phyloP scores from a whole-genome alignment of 2,113 vertebrate genomes.

The Rattus norvegicus region DNA sequence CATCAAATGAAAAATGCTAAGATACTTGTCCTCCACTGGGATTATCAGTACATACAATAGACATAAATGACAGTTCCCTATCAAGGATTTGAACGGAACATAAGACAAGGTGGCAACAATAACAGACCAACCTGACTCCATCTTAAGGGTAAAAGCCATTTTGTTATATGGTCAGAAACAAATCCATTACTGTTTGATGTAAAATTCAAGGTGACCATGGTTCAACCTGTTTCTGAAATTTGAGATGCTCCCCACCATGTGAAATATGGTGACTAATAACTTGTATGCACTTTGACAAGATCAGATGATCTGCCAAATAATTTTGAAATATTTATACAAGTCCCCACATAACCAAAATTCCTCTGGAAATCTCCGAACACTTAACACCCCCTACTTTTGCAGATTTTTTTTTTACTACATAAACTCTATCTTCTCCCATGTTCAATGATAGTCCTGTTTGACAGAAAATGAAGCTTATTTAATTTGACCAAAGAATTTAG shows the following conservation, averaged over 20 bases:
- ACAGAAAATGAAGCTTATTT: neutral
- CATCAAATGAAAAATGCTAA: neutral
- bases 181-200: neutral
- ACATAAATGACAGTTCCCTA: neutral
- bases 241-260: neutral
- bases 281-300: neutral
- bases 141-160: neutral
- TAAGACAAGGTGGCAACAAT: neutral
- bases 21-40: neutral
- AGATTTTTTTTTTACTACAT: neutral
- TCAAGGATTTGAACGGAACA: neutral
- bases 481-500: neutral
- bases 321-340: neutral
- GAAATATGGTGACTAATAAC: neutral
- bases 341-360: neutral
- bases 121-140: neutral
- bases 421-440: neutral
- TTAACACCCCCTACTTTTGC: neutral
- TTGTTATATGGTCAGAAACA: neutral
- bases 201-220: neutral
- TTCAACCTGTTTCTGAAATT: neutral
- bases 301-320: neutral
- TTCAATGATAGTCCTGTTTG: neutral
- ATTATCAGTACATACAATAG: neutral
- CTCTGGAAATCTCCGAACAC: neutral